Base-by-base conservation (phyloP, 2,888 invertebrate genomes). In the Sphecodes monilicornis region DNA sequence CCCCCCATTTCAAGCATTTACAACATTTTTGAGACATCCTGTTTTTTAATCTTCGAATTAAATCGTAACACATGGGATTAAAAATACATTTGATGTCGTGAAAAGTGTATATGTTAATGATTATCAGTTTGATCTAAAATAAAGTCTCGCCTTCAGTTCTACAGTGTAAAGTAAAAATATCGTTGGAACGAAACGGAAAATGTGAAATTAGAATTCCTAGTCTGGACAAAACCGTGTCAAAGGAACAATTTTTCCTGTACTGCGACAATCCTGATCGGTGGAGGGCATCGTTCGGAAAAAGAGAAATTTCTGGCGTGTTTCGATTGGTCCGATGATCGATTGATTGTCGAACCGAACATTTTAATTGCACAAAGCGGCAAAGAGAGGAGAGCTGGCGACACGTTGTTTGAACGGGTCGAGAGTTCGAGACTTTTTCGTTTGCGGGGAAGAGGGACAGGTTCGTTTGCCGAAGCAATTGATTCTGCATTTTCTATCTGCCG, bases 391-490 rank as follows among this genome's bases (percentile, higher is more conserved):
- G 18, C 36, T 8, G 54, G n/a, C 68, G 46, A 60, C 78, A 57
- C 54, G 70, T n/a, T 16, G 26, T 39, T 60, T 1, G 29, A 77
- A 70, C 75, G 68, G 69, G 29, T 54, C 32, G 36, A 41, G 26
- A 10, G 39, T 70, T 32, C 32, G 36, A 41, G 46, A 36, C 26
- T 72, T 79, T 76, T 50, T 46, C 54, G 68, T 68, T 54, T 1
- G 39, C 32, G 46, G 18, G 50, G 3, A n/a, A 16, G n/a, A 68
- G 16, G 36, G 26, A 32, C 13, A 22, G 46, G 46, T 60, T 79
- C 73, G 78, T 86, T 85, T 74, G 79, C 76, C 69, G 64, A 60
- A 82, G 74, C 86, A 82, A 84, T 86, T 77, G 82, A 82, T 78
- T 79, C 81, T 68, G 82, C 82, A 86, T 86, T 85, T 80, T 85